A percentile compares a stretch with the other conserved stretches of the same genome.
These are phyloP conservation scores for Blennius ocellaris DNA, from an alignment of 2,113 vertebrate genomes.

Conservation along the genomic window DNA sequence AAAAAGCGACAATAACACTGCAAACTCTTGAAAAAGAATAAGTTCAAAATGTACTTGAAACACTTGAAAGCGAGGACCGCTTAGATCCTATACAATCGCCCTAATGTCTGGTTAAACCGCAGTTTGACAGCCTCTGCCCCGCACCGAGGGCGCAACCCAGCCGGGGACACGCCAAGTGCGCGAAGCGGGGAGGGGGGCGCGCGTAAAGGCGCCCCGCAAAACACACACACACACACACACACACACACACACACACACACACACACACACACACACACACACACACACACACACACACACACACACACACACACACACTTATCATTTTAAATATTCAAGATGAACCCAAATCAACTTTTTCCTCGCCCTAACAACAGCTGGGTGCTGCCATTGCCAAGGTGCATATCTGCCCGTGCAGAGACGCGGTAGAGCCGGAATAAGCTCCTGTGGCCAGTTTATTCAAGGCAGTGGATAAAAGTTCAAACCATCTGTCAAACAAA, in stretches of 20 bases:
- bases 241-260: no score
- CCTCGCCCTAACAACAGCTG: background rate
- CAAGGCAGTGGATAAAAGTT: slow-evolving; percentile 60
- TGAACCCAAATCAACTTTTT: background rate
- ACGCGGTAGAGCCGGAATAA: slow-evolving; percentile 24
- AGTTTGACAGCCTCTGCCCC: slow-evolving; percentile 46
- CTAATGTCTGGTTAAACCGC: slow-evolving; percentile 13
- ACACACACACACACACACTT: no score
- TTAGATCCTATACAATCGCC: background rate
- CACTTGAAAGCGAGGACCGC: background rate
- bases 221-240: no score
- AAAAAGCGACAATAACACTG: background rate
- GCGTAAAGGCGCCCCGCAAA: slow-evolving; percentile 5
- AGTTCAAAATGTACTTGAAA: background rate
- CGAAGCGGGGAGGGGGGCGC: slow-evolving; percentile 1
- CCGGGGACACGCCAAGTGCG: slow-evolving; percentile 29
- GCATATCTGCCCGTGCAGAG: background rate
- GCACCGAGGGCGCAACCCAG: slow-evolving; percentile 11
- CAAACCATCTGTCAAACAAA: slow-evolving; percentile 70
- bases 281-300: no score
- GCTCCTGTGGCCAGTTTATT: slow-evolving; percentile 56
- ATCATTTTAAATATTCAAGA: background rate
- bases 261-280: no score
- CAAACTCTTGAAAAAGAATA: background rate
- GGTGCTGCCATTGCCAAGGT: slow-evolving; percentile 13